phyloP scores from a whole-genome alignment of 2,113 vertebrate genomes.

The Rhinolophus ferrumequinum region DNA sequence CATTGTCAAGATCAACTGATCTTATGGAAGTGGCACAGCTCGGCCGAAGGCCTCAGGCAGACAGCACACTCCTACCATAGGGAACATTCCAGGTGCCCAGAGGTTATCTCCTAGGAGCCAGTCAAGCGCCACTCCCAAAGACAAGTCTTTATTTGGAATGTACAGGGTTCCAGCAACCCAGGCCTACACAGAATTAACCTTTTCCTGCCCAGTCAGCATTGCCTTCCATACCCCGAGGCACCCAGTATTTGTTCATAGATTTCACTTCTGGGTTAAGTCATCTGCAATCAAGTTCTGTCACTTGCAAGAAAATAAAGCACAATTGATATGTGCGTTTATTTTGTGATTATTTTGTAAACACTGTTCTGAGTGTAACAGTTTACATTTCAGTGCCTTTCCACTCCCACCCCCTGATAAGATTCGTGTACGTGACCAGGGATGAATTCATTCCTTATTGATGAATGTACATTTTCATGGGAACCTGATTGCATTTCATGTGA shows the following conservation, averaged over 20 bases:
- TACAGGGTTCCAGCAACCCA: neutral
- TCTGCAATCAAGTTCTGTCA: neutral
- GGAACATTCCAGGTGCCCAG: neutral
- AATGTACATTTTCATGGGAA: neutral
- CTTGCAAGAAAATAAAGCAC: neutral
- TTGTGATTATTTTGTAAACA: neutral
- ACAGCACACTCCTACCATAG: neutral
- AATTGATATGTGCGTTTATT: neutral
- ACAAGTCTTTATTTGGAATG: neutral
- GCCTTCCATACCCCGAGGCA: neutral
- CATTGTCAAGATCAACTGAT: neutral
- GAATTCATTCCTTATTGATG: neutral
- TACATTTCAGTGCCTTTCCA: neutral
- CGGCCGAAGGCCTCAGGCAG: neutral
- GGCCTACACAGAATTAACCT: neutral
- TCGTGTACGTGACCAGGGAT: neutral
- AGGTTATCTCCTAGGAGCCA: neutral
- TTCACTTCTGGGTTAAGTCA: neutral
- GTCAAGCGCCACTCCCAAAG: neutral
- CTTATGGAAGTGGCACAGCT: neutral
- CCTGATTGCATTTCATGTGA: neutral
- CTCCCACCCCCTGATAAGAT: neutral
- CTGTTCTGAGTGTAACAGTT: neutral
- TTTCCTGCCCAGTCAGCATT: neutral
- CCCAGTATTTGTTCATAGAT: neutral